A percentile compares a stretch with the other conserved stretches of the same genome.
Evolutionary conservation across 92 coral and sea anemone genomes (phyloP).

Genomic region (Siderastrea radians): DNA sequence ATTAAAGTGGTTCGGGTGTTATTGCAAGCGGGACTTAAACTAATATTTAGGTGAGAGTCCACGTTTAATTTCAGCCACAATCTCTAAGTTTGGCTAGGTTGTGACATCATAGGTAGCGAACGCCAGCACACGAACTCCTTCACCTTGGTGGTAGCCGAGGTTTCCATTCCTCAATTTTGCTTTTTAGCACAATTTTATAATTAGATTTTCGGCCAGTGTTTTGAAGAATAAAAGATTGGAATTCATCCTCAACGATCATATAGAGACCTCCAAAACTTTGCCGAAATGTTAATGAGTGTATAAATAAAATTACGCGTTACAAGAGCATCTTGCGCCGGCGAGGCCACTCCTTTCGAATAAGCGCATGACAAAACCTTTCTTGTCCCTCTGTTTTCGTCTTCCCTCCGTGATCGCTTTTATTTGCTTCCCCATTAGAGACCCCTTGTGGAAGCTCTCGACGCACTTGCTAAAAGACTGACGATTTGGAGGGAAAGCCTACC

Average conservation of each 20-base stretch:
- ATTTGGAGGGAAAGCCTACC: neutral
- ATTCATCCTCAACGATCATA: neutral
- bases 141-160: neutral
- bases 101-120: neutral
- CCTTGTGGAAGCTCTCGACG: constrained; percentile 42
- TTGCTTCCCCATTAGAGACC: constrained; percentile 22
- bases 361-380: neutral
- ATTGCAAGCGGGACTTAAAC: neutral
- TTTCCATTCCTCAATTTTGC: neutral
- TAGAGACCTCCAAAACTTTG: neutral
- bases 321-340: neutral
- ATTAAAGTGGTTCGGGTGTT: constrained; percentile 2
- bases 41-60: neutral
- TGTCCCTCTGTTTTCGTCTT: neutral
- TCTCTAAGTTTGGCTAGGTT: neutral
- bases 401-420: no score
- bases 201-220: neutral
- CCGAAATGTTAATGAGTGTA: constrained; percentile 16
- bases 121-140: neutral
- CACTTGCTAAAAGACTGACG: constrained; percentile 26
- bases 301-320: neutral
- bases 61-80: neutral
- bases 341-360: neutral
- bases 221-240: neutral
- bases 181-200: neutral